These are phyloP conservation scores for Aphelocoma californica DNA, from an alignment of 2,797 vertebrate species.

Conservation along the genomic window DNA sequence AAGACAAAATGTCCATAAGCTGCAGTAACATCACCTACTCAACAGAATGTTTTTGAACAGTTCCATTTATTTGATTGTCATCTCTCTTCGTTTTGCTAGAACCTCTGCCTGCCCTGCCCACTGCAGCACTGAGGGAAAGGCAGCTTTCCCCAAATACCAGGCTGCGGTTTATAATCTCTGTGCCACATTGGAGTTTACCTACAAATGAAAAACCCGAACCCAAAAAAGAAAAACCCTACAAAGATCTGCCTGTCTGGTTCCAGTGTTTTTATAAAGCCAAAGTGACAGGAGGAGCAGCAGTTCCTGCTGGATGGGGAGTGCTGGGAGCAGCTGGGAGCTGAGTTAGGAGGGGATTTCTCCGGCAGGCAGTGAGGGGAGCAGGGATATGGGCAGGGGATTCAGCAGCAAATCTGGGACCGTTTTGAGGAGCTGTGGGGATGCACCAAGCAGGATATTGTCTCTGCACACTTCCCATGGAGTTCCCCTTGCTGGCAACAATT, in stretches of 20 bases:
- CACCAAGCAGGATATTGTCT: slow-evolving; percentile 7
- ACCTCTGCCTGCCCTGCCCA: not conserved
- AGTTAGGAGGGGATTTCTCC: not conserved
- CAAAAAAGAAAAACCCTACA: not conserved
- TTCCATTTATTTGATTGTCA: not conserved
- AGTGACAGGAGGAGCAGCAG: not conserved
- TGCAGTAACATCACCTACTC: slow-evolving; percentile 39
- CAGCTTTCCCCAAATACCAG: not conserved
- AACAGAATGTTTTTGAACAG: not conserved
- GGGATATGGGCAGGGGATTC: not conserved
- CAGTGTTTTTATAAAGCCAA: not conserved
- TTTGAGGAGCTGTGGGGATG: not conserved
- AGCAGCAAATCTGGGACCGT: not conserved
- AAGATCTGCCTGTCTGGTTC: not conserved
- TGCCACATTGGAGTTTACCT: not conserved
- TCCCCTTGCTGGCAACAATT: not conserved
- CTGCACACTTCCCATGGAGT: not conserved
- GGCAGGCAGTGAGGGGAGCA: not conserved
- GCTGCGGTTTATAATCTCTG: not conserved
- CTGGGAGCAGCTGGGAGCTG: not conserved
- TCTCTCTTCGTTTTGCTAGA: not conserved
- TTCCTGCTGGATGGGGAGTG: not conserved
- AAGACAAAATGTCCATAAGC: slow-evolving; percentile 59
- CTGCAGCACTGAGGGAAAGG: not conserved
- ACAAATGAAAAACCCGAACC: not conserved